Conservation (phyloP, 2,113 vertebrate species). For the Cavia porcellus region DNA sequence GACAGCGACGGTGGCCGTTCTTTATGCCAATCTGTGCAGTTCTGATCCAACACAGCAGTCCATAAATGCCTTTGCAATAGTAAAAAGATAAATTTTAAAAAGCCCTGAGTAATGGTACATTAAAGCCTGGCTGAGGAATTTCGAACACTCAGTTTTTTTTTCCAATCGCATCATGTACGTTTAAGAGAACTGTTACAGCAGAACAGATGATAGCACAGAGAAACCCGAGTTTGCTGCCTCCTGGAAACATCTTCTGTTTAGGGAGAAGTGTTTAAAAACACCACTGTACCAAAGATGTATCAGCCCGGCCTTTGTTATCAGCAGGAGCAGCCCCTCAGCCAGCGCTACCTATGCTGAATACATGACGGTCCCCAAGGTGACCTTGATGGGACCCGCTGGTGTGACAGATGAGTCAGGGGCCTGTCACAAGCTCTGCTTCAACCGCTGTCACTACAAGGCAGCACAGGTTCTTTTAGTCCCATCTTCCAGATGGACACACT, state of each 20-base stretch:
- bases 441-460: background rate
- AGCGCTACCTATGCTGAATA: background rate
- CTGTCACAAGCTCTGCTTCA: background rate
- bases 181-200: constrained; percentile 68
- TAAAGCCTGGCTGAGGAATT: constrained; percentile 66
- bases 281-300: constrained; percentile 53
- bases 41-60: background rate
- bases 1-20: constrained; percentile 30
- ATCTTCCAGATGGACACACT: constrained; percentile 65
- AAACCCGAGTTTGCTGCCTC: constrained; percentile 46
- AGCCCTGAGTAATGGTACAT: constrained; percentile 65
- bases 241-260: background rate
- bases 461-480: constrained; percentile 8
- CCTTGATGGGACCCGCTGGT: background rate
- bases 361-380: background rate
- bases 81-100: background rate
- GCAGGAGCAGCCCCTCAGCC: constrained; percentile 24
- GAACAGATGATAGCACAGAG: constrained; percentile 56
- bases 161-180: constrained; percentile 51
- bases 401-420: background rate
- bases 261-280: constrained; percentile 58
- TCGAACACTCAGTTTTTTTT: constrained; percentile 27
- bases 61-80: constrained; percentile 52
- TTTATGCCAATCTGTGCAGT: constrained; percentile 52
- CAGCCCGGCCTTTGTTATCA: constrained; percentile 58